These are phyloP conservation scores for Odocoileus hemionus DNA, from an alignment of 2,113 vertebrate genomes.

Conservation along the genomic window DNA sequence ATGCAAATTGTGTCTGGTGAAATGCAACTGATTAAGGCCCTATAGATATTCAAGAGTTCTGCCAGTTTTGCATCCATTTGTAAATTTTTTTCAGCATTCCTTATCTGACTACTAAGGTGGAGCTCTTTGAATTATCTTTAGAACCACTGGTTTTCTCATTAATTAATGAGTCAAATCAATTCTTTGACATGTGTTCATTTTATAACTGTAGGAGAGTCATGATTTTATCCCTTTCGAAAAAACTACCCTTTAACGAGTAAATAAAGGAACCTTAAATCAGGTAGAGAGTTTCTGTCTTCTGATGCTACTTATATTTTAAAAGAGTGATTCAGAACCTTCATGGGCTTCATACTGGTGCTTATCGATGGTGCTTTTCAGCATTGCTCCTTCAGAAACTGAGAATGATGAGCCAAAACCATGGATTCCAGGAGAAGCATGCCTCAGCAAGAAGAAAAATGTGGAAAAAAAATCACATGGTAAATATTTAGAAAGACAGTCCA, in stretches of 20 bases:
- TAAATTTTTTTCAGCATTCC: not conserved
- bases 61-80: not conserved
- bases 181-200: not conserved
- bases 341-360: not conserved
- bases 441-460: conserved; percentile 39
- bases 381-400: conserved; percentile 25
- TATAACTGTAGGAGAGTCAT: not conserved
- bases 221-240: not conserved
- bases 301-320: not conserved
- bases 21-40: not conserved
- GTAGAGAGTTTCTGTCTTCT: not conserved
- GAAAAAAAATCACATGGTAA: not conserved
- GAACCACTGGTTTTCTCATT: not conserved
- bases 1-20: not conserved
- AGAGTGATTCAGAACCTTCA: not conserved
- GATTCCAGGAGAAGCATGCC: not conserved
- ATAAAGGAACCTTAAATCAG: conserved; percentile 45
- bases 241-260: not conserved
- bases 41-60: not conserved
- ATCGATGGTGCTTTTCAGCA: not conserved
- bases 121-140: not conserved
- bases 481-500: conserved; percentile 45
- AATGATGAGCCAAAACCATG: conserved; percentile 18
- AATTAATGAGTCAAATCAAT: conserved; percentile 18
- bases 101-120: not conserved